Evolutionary conservation across 2,888 invertebrate species (phyloP).

Genomic region (Eutolmus rufibarbis): DNA sequence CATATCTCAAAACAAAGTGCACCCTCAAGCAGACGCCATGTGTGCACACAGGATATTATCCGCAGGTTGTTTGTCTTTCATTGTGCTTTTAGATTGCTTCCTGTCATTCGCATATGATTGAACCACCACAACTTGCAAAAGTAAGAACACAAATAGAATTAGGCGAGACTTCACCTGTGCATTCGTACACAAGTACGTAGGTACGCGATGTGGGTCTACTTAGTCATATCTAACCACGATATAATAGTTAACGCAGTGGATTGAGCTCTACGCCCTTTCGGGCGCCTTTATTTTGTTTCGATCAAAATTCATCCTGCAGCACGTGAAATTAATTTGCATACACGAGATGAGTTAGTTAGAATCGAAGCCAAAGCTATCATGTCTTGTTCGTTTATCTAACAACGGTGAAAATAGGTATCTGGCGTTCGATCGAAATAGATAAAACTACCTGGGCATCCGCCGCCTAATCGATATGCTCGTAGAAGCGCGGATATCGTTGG

Average conservation of each 20-base stretch:
- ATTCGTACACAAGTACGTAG: not conserved
- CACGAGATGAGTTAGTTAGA: not conserved
- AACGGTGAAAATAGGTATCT: not conserved
- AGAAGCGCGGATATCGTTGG: not conserved
- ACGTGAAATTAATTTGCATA: slow-evolving; percentile 16
- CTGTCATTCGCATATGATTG: slow-evolving; percentile 35
- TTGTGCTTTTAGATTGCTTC: slow-evolving; percentile 33
- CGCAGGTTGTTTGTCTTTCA: slow-evolving; percentile 31
- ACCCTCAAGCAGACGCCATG: slow-evolving; percentile 21
- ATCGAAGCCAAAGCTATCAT: not conserved
- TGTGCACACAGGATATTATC: slow-evolving; percentile 25
- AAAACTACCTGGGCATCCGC: not conserved
- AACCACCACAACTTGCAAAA: slow-evolving; percentile 7
- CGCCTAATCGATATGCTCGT: not conserved
- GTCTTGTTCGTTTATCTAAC: not conserved
- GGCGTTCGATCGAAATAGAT: not conserved
- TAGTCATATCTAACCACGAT: not conserved
- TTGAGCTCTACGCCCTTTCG: not conserved
- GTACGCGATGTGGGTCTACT: not conserved
- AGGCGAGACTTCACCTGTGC: not conserved
- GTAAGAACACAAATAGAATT: slow-evolving; percentile 19
- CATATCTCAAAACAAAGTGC: slow-evolving; percentile 29
- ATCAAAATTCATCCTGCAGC: slow-evolving; percentile 12
- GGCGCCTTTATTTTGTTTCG: slow-evolving; percentile 9
- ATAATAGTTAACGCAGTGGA: not conserved